phyloP scores from a whole-genome alignment of 2,888 invertebrate genomes.

The Pegoplata infirma region DNA sequence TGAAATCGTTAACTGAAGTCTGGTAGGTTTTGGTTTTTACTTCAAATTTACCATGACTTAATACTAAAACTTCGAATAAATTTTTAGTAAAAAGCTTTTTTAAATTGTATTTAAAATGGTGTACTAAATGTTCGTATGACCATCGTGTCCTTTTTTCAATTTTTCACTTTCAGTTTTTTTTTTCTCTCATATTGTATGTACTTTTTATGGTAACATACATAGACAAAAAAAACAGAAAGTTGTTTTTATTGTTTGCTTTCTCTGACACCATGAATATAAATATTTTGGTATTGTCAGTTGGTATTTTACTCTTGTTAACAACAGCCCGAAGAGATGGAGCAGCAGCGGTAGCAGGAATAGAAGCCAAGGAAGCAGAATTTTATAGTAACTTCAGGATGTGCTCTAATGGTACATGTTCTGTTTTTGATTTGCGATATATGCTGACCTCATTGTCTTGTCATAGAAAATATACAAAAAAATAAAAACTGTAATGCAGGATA shows the following conservation, averaged over 20 bases:
- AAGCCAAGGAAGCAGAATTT: background rate
- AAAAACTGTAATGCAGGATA: constrained; percentile 24
- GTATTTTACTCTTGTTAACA: constrained; percentile 61
- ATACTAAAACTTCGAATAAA: no score
- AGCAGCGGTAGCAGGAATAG: constrained; percentile 9
- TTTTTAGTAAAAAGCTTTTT: no score
- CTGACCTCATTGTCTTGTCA: constrained; percentile 60
- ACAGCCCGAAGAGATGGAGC: constrained; percentile 48
- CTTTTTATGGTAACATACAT: background rate
- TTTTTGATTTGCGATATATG: constrained; percentile 62
- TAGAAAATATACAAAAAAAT: constrained; percentile 32
- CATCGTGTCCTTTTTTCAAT: constrained; percentile 57
- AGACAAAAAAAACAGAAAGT: constrained; percentile 28
- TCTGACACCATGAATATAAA: constrained; percentile 63
- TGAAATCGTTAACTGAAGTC: no score
- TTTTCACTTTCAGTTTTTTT: constrained; percentile 60
- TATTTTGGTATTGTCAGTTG: constrained; percentile 63
- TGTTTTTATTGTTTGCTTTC: constrained; percentile 57
- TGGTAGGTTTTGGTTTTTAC: no score
- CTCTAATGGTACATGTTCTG: constrained; percentile 55
- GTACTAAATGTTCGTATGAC: constrained; percentile 55
- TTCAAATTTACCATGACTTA: no score
- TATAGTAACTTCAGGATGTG: constrained; percentile 1
- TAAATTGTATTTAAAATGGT: no score
- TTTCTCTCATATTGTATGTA: no score